These are phyloP conservation scores for Australoheros scitulus DNA, from an alignment of 2,113 vertebrate genomes.

Conservation along the genomic window DNA sequence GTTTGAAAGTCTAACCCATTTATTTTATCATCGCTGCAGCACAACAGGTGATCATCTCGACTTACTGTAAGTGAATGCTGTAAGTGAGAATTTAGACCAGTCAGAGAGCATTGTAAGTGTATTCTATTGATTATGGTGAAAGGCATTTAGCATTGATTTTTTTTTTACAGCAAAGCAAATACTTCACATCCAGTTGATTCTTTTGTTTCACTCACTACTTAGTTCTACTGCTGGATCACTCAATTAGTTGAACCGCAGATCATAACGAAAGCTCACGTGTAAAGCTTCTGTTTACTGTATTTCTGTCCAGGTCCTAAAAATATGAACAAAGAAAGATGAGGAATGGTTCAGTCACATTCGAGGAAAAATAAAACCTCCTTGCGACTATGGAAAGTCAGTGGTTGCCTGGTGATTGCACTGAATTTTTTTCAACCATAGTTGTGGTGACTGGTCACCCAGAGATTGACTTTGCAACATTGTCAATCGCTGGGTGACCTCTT, in stretches of 20 bases:
- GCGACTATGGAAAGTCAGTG: background rate
- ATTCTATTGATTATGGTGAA: slow-evolving; percentile 42
- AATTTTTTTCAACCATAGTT: background rate
- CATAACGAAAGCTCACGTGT: background rate
- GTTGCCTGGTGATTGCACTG: background rate
- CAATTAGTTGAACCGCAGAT: slow-evolving; percentile 17
- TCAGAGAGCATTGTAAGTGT: slow-evolving; percentile 28
- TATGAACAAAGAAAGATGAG: background rate
- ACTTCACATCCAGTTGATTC: slow-evolving; percentile 26
- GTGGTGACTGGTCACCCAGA: background rate
- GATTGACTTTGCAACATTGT: background rate
- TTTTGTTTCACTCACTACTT: slow-evolving; percentile 27
- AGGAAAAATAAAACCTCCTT: background rate
- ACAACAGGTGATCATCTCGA: slow-evolving; percentile 29
- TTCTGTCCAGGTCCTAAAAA: background rate
- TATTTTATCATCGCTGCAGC: slow-evolving; percentile 26
- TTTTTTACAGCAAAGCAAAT: slow-evolving; percentile 42
- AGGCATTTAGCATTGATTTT: slow-evolving; percentile 54
- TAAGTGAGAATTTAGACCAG: slow-evolving; percentile 33
- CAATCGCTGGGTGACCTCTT: background rate
- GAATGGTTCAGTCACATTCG: background rate
- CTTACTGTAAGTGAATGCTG: slow-evolving; percentile 27
- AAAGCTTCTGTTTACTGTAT: background rate
- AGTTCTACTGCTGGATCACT: background rate
- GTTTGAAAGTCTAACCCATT: slow-evolving; percentile 21